phyloP scores from a whole-genome alignment of 2,113 vertebrate species.

The Nasalis larvatus region DNA sequence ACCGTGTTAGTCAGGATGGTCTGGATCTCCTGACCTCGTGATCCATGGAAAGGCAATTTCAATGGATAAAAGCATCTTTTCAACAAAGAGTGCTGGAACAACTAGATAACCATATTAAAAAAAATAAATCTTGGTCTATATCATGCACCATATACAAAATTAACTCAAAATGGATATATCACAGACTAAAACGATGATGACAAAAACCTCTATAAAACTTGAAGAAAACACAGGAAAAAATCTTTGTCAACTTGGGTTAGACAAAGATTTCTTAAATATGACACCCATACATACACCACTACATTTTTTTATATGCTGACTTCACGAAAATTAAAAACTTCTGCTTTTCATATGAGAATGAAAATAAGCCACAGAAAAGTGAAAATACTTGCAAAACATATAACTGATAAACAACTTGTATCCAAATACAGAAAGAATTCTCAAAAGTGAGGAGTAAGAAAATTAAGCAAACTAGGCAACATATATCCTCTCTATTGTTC shows the following conservation, averaged over 20 bases:
- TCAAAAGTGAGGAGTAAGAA: neutral
- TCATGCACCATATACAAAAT: neutral
- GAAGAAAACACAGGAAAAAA: neutral
- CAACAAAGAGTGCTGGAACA: neutral
- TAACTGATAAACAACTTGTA: neutral
- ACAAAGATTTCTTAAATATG: neutral
- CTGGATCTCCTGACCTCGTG: too few species aligned
- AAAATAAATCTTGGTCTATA: neutral
- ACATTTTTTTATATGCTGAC: neutral
- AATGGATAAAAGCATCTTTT: neutral
- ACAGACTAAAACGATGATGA: neutral
- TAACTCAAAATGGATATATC: neutral
- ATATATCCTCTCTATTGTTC: neutral
- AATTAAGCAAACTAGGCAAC: neutral
- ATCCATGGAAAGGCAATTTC: neutral
- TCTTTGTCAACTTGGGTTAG: neutral
- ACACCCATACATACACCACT: neutral
- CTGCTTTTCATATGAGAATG: neutral
- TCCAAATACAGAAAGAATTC: neutral
- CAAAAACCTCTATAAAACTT: neutral
- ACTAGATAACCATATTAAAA: neutral
- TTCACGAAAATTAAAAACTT: slow-evolving; percentile 31
- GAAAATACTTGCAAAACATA: neutral
- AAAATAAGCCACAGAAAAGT: slow-evolving; percentile 6
- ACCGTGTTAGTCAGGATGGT: too few species aligned